Base-by-base conservation (phyloP, 2,113 vertebrate genomes). In the Tragelaphus buxtoni region DNA sequence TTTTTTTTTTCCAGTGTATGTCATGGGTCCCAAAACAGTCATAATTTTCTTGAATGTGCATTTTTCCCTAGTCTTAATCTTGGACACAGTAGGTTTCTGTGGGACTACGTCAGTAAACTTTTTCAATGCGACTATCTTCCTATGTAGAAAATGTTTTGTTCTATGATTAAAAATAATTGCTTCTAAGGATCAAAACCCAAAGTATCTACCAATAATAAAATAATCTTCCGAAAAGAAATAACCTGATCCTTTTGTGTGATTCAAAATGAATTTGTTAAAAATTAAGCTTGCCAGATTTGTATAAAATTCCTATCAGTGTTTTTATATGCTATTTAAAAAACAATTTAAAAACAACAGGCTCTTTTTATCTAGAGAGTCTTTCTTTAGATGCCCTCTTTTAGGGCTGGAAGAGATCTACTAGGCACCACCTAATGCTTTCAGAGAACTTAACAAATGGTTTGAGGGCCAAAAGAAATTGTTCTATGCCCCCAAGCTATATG, bases 191-290 rank as follows among this genome's bases (percentile, higher is more conserved):
- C 24, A 77, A 83, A 94, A 91, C 2, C 14, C 9, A 77, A 89
- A 89, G 4, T 56, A 90, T 76, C 28, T 80, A 26, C 42, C 30
- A 32, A 55, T 65, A 42, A 65, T 56, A 86, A 87, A 80, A 80
- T 56, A 92, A 53, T 45, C 26, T 63, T 74, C 20, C n/a, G 51
- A 84, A 90, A 84, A 72, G 74, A 95, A 16, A 51, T 39, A 45
- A 85, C 7, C 20, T 74, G 11, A 47, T 92, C 92, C 30, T 47
- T 56, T 90, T 72, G 18, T 72, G 51, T 86, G 60, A 60, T 77
- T 89, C 69, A 87, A 90, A 92, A 90, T 91, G 7, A 61, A 6
- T 63, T n/a, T 22, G 26, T 91, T 82, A 42, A 95, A 94, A 90
- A 55, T 92, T 86, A 82, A 65, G 74, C 9, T 88, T 95, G 7